phyloP scores from a whole-genome alignment of 2,113 vertebrate species.

The Ptyas mucosa region DNA sequence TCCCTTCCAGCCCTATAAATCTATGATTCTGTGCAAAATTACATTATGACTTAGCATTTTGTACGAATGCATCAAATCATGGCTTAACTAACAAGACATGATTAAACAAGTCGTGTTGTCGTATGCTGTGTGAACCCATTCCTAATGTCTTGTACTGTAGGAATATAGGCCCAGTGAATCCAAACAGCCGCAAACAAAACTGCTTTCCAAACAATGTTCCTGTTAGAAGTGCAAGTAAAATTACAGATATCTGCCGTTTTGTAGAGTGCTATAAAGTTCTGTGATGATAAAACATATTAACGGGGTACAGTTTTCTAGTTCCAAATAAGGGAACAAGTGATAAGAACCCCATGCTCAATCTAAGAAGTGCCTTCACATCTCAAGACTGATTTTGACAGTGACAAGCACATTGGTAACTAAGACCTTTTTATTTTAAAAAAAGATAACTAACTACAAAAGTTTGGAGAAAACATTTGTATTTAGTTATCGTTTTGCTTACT shows the following conservation, averaged over 20 bases:
- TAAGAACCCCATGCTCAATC: background rate
- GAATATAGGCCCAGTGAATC: background rate
- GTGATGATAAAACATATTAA: background rate
- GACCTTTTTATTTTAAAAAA: background rate
- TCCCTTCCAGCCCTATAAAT: background rate
- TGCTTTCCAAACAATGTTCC: background rate
- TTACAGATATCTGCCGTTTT: background rate
- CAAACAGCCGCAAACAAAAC: background rate
- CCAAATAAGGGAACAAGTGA: background rate
- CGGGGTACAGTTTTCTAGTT: background rate
- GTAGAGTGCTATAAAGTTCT: background rate
- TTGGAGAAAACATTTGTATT: background rate
- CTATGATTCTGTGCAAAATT: background rate
- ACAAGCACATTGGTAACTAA: background rate
- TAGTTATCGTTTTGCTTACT: background rate
- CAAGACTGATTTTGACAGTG: background rate
- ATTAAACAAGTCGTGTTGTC: background rate
- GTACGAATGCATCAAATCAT: background rate
- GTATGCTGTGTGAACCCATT: background rate
- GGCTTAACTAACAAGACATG: background rate
- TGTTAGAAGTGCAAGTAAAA: background rate
- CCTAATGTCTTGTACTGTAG: background rate
- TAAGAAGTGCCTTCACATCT: background rate
- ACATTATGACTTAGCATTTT: background rate
- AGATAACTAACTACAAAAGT: background rate